A percentile compares a stretch with the other conserved stretches of the same genome.
These are phyloP conservation scores for Artibeus jamaicensis DNA, from an alignment of 2,797 vertebrate genomes.

Conservation along the genomic window DNA sequence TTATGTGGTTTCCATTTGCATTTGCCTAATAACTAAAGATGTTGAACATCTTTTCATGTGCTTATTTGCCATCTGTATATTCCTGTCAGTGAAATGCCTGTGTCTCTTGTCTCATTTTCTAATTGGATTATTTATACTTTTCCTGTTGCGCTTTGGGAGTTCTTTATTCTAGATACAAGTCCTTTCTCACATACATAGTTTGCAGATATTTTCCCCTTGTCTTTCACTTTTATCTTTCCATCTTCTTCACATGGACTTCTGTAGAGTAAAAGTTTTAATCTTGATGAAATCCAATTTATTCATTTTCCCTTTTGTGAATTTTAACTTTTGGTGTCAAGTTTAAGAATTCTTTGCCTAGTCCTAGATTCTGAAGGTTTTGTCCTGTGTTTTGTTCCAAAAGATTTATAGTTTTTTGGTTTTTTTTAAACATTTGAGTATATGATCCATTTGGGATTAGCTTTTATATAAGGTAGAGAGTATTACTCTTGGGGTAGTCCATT, in stretches of 20 bases:
- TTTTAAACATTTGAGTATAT: background rate
- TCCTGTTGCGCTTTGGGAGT: background rate
- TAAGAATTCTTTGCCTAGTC: background rate
- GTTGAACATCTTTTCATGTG: background rate
- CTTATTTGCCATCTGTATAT: background rate
- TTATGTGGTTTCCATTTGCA: background rate
- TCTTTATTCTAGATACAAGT: background rate
- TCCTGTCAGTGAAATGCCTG: background rate
- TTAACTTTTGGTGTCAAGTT: background rate
- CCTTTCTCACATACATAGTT: background rate
- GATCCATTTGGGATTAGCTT: background rate
- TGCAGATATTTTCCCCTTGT: background rate
- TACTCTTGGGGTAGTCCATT: background rate
- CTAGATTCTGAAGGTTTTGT: background rate
- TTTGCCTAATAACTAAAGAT: background rate
- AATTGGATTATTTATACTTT: conserved; percentile 14
- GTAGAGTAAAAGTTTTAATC: background rate
- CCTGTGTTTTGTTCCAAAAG: background rate
- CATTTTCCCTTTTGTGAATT: background rate
- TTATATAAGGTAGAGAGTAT: background rate
- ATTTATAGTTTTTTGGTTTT: background rate
- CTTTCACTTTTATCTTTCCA: background rate
- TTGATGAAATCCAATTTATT: background rate
- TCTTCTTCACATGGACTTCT: background rate
- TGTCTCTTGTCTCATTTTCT: conserved; percentile 15